phyloP scores from a whole-genome alignment of 2,797 vertebrate genomes.

The Gymnopithys bicolor region DNA sequence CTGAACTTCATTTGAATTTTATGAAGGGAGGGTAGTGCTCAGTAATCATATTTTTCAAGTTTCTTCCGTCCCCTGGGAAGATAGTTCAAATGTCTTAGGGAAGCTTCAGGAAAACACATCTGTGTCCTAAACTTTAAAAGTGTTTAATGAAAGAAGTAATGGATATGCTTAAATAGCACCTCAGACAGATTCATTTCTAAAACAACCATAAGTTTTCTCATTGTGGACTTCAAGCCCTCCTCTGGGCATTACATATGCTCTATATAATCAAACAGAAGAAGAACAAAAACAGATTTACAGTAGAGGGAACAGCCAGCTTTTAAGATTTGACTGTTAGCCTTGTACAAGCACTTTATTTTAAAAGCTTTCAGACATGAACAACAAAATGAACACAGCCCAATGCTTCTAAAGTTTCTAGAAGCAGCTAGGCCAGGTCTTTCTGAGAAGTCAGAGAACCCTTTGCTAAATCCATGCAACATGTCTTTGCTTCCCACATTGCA shows the following conservation, averaged over 20 bases:
- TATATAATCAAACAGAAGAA: not conserved
- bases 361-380: constrained; percentile 11
- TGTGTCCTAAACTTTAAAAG: not conserved
- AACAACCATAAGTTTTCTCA: not conserved
- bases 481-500: not conserved
- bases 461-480: not conserved
- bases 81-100: not conserved
- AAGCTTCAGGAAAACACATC: not conserved
- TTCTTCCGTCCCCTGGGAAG: not conserved
- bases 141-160: not conserved
- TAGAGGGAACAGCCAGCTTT: not conserved
- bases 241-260: not conserved
- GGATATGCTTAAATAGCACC: not conserved
- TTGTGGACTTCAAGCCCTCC: not conserved
- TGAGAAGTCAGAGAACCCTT: not conserved
- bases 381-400: not conserved
- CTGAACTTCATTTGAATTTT: not conserved
- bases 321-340: not conserved
- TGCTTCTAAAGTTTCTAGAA: not conserved
- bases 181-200: not conserved
- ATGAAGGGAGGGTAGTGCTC: not conserved
- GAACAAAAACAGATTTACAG: not conserved
- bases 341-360: constrained; percentile 8
- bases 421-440: not conserved
- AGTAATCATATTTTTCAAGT: not conserved